phyloP scores from a whole-genome alignment of 2,888 invertebrate genomes.

The Cacoxenus indagator region DNA sequence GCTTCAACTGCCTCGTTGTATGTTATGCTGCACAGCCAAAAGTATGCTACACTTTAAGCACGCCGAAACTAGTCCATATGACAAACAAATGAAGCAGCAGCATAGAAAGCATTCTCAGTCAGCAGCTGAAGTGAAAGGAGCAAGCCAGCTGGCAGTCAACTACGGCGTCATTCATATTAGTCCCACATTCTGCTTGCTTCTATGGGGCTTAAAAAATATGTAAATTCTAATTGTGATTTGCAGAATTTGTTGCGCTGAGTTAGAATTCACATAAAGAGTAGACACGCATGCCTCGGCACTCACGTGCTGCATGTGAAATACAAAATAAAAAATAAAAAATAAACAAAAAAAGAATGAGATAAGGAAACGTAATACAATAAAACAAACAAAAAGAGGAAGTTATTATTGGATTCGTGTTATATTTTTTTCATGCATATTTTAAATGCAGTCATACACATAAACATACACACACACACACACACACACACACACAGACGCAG shows the following conservation, averaged over 20 bases:
- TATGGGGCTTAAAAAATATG: too few relatives aligned
- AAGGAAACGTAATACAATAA: too few relatives aligned
- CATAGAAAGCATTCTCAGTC: too few relatives aligned
- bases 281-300: background rate
- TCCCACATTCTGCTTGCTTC: too few relatives aligned
- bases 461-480: background rate
- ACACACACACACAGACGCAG: background rate
- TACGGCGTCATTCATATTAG: background rate
- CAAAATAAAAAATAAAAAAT: too few relatives aligned
- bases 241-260: background rate
- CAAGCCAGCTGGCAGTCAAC: too few relatives aligned
- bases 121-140: too few relatives aligned
- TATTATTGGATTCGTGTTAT: background rate
- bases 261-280: background rate
- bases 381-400: too few relatives aligned
- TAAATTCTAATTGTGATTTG: background rate
- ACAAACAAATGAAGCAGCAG: too few relatives aligned
- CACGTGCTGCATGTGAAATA: background rate
- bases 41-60: slow-evolving; percentile 1
- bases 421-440: background rate
- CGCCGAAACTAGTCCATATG: too few relatives aligned
- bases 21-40: background rate
- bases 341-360: too few relatives aligned
- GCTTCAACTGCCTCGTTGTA: too few relatives aligned
- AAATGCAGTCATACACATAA: background rate